These are phyloP conservation scores for Arbacia lixula DNA, from an alignment of 53 echinoderm and acorn worm genomes.

Conservation along the genomic window DNA sequence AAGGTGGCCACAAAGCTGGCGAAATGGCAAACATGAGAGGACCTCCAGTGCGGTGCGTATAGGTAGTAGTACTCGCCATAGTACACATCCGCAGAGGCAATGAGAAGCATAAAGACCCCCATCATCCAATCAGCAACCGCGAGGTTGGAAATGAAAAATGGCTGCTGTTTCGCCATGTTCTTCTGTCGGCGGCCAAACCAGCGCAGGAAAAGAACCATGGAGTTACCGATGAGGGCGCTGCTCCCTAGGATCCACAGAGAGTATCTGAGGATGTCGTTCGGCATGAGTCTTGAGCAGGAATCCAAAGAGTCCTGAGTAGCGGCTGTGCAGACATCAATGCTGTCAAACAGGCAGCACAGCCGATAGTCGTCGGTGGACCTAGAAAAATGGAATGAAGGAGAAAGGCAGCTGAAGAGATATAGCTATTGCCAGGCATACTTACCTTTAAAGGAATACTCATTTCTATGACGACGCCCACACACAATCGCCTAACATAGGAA, in stretches of 20 bases:
- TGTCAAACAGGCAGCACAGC: conserved; percentile 69
- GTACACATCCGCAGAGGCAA: conserved; percentile 67
- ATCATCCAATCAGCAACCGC: conserved; percentile 73
- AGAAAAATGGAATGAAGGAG: no score
- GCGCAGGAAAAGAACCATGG: conserved; percentile 62
- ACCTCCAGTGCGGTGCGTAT: conserved; percentile 59
- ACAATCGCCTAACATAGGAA: no score
- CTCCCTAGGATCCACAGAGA: conserved; percentile 71
- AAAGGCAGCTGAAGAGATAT: no score
- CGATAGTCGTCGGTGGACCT: conserved; percentile 71
- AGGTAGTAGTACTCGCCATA: conserved; percentile 69
- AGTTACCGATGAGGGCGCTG: conserved; percentile 70
- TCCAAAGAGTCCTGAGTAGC: conserved; percentile 52
- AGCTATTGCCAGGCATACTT: no score
- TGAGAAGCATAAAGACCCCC: conserved; percentile 79
- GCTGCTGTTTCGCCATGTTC: conserved; percentile 32
- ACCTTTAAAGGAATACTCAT: no score
- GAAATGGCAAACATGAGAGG: conserved; percentile 48
- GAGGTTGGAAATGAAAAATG: conserved; percentile 66
- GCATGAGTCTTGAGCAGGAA: conserved; percentile 71
- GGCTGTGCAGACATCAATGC: conserved; percentile 24
- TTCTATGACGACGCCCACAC: no score
- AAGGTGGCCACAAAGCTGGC: conserved; percentile 63
- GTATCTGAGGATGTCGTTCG: conserved; percentile 59
- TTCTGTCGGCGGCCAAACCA: not conserved